These are phyloP conservation scores for Hyla sarda DNA, from an alignment of 2,113 vertebrate genomes.

Conservation along the genomic window DNA sequence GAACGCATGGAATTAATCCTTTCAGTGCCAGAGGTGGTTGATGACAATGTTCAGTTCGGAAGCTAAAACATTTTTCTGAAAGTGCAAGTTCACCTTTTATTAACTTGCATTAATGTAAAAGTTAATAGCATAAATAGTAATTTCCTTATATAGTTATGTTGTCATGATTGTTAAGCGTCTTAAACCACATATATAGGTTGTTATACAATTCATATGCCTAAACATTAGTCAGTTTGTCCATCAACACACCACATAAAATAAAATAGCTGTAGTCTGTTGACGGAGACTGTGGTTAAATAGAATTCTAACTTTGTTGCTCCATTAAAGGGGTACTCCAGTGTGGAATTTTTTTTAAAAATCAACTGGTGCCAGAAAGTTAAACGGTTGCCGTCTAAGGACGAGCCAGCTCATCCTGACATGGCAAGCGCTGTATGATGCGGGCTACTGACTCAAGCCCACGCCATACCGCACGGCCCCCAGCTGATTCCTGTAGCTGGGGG, in stretches of 20 bases:
- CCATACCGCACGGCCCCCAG: no score
- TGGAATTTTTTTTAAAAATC: no score
- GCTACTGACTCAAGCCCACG: no score
- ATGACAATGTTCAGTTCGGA: neutral
- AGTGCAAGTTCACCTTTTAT: neutral
- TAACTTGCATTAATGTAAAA: neutral
- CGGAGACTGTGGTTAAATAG: no score
- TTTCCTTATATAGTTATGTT: neutral
- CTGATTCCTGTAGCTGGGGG: no score
- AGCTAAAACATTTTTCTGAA: neutral
- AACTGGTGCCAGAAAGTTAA: no score
- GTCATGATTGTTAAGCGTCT: neutral
- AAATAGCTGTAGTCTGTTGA: no score
- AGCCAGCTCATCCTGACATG: no score
- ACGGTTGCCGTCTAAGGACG: no score
- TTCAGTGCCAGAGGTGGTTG: neutral
- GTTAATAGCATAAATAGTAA: neutral
- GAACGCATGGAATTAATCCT: constrained; percentile 11
- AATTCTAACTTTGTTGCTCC: no score
- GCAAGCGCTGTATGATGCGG: no score
- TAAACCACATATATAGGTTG: neutral
- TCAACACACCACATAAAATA: neutral
- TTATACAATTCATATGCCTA: neutral
- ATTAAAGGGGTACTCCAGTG: no score
- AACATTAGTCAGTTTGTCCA: neutral